Evolutionary conservation across 1,140 invertebrate species (phyloP).

Genomic region (Conus betulinus): DNA sequence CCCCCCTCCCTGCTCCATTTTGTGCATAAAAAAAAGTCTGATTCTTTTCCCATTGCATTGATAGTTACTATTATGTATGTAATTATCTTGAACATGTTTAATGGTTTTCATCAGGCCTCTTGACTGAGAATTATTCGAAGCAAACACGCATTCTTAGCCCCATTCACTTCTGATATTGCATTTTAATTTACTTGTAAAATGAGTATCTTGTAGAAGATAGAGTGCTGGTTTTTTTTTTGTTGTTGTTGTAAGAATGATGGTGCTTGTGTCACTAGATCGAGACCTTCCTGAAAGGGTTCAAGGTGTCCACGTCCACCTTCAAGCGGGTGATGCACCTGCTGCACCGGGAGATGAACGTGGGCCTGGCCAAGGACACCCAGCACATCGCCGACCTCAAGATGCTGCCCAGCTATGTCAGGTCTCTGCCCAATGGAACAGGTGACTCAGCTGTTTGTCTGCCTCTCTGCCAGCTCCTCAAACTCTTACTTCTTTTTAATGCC

Average conservation of each 20-base stretch:
- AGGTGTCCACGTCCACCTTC: constrained; percentile 88
- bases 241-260: no score
- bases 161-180: no score
- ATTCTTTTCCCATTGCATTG: background rate
- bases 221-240: no score
- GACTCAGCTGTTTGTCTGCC: constrained; percentile 51
- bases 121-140: background rate
- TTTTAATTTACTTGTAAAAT: no score
- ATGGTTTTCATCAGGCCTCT: no score
- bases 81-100: no score
- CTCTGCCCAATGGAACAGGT: constrained; percentile 96
- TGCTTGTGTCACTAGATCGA: constrained; percentile 82
- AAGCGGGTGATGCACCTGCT: constrained; percentile 87
- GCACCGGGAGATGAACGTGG: constrained; percentile 86
- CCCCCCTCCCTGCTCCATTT: no score
- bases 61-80: no score
- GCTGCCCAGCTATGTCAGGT: constrained; percentile 96
- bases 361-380: constrained; percentile 88
- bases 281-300: constrained; percentile 89
- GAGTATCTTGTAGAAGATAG: no score
- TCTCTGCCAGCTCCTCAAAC: background rate
- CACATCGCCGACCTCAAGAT: constrained; percentile 89
- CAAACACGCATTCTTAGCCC: background rate
- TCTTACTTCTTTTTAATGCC: background rate
- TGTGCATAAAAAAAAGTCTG: background rate